Evolutionary conservation across 2,797 vertebrate genomes (phyloP), one percentile per base, ranked within the genome.

Genomic region (Botia almorhae): DNA sequence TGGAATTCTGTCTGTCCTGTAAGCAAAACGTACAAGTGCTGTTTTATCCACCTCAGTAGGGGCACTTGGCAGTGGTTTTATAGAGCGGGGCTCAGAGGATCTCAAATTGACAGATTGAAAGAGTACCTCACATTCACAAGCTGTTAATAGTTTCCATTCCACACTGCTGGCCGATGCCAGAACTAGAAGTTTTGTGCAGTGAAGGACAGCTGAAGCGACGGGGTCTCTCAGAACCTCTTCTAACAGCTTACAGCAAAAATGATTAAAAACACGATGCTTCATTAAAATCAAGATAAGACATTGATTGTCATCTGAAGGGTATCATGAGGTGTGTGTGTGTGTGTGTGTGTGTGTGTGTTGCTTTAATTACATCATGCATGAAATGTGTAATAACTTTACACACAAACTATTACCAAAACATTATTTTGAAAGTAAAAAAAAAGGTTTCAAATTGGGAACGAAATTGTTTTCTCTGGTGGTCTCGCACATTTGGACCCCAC

Each of bases 121-220:
- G 85, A 82, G 85, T 74, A 65, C 87, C 82, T 76, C 17, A 86
- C 87, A 88, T 90, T 92, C 89, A 89, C 88, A 89, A 91, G 89
- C 89, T 91, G 90, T 88, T 91, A 91, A 93, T 91, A 86, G 84
- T 87, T 91, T 90, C 88, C 88, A 90, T 88, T 90, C 83, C 75
- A 17, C n/a, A 6, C 61, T 19, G 64, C 79, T 68, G n/a, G 79
- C 81, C 74, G 65, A 78, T 82, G 69, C 70, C 60, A 53, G 58
- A 64, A 16, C 55, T 69, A 4, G 69, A 58, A 63, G 61, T 46
- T 58, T 64, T 80, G 50, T 51, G 63, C 48, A 39, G 7, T 43
- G 70, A 65, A 26, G 36, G 74, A 78, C 21, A 64, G 58, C 43
- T 55, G 21, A 80, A 36, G 51, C 50, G 67, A 29, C 23, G 51